Base-by-base conservation (phyloP, 2,113 vertebrate genomes). In the Python bivittatus region DNA sequence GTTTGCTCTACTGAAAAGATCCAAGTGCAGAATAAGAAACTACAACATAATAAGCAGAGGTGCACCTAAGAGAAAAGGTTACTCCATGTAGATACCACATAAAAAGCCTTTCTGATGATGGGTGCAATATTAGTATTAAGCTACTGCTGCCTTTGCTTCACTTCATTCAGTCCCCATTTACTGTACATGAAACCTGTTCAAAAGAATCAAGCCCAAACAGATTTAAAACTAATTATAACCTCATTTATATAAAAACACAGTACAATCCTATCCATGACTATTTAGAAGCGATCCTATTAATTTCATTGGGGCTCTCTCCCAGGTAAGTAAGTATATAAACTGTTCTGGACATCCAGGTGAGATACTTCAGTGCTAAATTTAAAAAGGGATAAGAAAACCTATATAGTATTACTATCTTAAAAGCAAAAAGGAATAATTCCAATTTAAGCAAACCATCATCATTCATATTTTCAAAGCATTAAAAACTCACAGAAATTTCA, bases 101-200 rank as follows among this genome's bases (percentile, higher is more conserved):
- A 96, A 96, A 95, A 97, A 98, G 94, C 95, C 96, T 97, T 97
- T 97, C 97, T 97, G 93, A 95, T 95, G 97, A 96, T 93, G 68
- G 84, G n/a, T 97, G 95, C 95, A 98, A 97, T 97, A 97, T 97
- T 97, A 97, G 95, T 96, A 91, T 96, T 90, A 95, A 97, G 93
- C 96, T 97, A 95, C 94, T 95, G 95, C 92, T 95, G 95, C 93
- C 94, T 97, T 95, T 97, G 95, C 96, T 88, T 97, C 94, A 97
- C 94, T 97, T 95, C 94, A 94, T 97, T 98, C 96, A 97, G 92
- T 96, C 94, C 95, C 97, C 95, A 95, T 89, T 88, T 92, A 97
- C 64, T 94, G 91, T 90, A 96, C 93, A 96, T 94, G 93, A 95
- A 90, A 97, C 95, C 97, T 97, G 94, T 97, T 97, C 95, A 94